Evolutionary conservation across 35 echinoderm and acorn worm species (phyloP).

Genomic region (Chiridota heheva): DNA sequence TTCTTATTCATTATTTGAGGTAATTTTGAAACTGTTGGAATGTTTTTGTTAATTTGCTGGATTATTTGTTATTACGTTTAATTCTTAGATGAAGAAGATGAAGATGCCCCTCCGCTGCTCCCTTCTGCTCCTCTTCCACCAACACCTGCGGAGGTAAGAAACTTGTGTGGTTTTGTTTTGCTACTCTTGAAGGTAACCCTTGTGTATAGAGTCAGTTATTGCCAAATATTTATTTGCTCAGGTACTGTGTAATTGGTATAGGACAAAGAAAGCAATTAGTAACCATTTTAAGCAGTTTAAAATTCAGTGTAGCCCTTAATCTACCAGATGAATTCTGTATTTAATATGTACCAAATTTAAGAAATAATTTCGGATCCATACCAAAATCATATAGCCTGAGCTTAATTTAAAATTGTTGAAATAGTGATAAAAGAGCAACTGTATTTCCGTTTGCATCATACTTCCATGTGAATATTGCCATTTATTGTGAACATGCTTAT

Average conservation of each 20-base stretch:
- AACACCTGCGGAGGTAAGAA: constrained; percentile 23
- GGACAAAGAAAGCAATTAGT: neutral
- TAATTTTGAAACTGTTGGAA: too few relatives aligned
- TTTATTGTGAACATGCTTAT: too few relatives aligned
- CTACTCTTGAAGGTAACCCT: too few relatives aligned
- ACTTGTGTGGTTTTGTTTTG: neutral
- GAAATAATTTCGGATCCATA: too few relatives aligned
- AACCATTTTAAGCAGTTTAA: neutral
- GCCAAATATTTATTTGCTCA: too few relatives aligned
- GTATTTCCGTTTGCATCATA: too few relatives aligned
- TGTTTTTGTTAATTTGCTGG: neutral
- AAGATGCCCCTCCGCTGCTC: neutral
- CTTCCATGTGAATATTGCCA: too few relatives aligned
- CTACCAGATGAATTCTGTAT: neutral
- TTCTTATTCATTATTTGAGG: too few relatives aligned
- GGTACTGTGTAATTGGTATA: neutral
- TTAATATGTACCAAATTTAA: neutral
- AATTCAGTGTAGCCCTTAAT: neutral
- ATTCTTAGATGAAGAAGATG: neutral
- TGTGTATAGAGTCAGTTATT: too few relatives aligned
- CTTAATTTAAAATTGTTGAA: too few relatives aligned
- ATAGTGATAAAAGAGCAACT: too few relatives aligned
- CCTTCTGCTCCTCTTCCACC: constrained; percentile 11
- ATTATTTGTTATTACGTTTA: neutral
- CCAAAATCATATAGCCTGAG: too few relatives aligned